Base-by-base conservation (phyloP, 1,140 invertebrate species). In the Drosophila asahinai region DNA sequence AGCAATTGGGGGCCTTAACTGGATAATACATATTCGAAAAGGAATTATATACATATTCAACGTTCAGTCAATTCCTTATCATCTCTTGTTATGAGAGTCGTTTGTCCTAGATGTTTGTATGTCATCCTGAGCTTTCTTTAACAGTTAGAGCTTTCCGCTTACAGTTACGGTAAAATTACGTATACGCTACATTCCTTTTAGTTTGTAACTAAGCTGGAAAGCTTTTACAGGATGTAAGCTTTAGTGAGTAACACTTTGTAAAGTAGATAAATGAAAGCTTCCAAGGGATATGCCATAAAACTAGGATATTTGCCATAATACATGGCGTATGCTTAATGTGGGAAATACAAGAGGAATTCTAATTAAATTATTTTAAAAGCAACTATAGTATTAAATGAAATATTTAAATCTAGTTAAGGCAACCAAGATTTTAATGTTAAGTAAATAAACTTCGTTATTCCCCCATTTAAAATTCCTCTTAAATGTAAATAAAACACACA, bases 191-290 rank as follows among this genome's bases (percentile, higher is more conserved):
- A 6, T 12, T 3, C 14, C 14, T 2, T 12, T 3, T 27, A 36
- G 38, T 36, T 25, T 33, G 43, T 71, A 54, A 66, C 72, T 51
- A 8, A 30, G 12, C 33, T 30, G 30, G 6, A n/a, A 45, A 77
- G 75, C 73, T 76, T 40, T 40, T 15, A 22, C 2, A 40, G 14
- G 40, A 30, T 9, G 6, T 38, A 17, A 74, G 25, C 60, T 42
- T 22, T 14, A 3, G 0, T 15, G 25, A 25, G 22, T 25, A 4
- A 25, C 22, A 43, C 11, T 4, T 60, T 42, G 66, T 27, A 73
- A 47, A n/a, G 9, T 2, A 27, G 22, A 27, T 25, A 38, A 52
- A 9, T 8, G 36, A 73, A 75, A 75, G 70, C 72, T 55, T n/a
- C 1, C 0, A 22, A 3, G 2, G 2, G 27, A 36, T 42, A 6